Evolutionary conservation across 2,113 vertebrate genomes (phyloP).

Genomic region (Psittacus erithacus): DNA sequence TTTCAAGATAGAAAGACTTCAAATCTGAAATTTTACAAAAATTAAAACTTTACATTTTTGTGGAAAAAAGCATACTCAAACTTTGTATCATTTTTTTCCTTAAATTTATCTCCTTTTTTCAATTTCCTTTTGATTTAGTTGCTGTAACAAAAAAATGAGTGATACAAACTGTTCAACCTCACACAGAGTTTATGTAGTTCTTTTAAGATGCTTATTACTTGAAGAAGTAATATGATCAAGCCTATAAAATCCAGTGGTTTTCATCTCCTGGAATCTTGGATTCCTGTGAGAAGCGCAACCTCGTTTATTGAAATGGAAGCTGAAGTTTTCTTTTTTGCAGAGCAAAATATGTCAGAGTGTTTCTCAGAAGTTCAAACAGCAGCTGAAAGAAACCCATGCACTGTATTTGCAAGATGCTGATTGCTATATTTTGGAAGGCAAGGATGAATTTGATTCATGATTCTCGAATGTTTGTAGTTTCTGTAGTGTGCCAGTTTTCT

Average conservation of each 20-base stretch:
- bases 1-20: neutral
- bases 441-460: neutral
- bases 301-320: neutral
- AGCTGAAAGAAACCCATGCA: neutral
- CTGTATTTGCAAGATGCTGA: neutral
- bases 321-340: neutral
- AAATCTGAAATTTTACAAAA: neutral
- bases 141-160: neutral
- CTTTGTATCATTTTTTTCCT: neutral
- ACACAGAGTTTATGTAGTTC: neutral
- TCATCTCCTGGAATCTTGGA: neutral
- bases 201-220: neutral
- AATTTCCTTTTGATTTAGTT: neutral
- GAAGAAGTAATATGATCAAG: neutral
- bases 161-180: neutral
- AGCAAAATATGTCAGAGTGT: neutral
- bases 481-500: neutral
- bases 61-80: neutral
- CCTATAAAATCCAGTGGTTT: neutral
- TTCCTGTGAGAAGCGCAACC: neutral
- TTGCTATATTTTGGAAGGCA: neutral
- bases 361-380: neutral
- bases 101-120: neutral
- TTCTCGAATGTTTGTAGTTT: neutral
- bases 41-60: neutral